Percentiles rank a stretch among this genome's conserved stretches.
These are phyloP conservation scores for Pachycephus smyrnensis DNA, from an alignment of 2,888 invertebrate genomes.

Conservation along the genomic window DNA sequence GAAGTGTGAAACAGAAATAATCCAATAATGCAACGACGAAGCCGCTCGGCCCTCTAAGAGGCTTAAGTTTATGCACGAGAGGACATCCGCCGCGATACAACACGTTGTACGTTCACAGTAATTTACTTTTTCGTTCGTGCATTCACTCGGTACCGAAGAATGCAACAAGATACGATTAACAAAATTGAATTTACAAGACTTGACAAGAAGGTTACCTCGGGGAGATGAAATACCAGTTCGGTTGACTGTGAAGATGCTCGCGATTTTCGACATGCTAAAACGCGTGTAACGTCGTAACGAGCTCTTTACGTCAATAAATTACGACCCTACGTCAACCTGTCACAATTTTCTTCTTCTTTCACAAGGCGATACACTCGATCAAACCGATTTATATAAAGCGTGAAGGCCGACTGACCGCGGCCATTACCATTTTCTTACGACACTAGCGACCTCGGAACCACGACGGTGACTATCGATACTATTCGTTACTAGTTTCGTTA, in stretches of 20 bases:
- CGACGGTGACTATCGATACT: not conserved
- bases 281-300: not conserved
- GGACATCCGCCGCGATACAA: not conserved
- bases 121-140: not conserved
- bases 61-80: slow-evolving; percentile 45
- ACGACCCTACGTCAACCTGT: not conserved
- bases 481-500: not conserved
- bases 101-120: not conserved
- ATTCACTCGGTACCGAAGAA: not conserved
- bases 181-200: not conserved
- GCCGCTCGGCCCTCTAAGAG: slow-evolving; percentile 46
- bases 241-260: not conserved
- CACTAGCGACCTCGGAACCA: not conserved
- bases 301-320: not conserved
- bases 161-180: not conserved
- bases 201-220: not conserved
- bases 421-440: not conserved
- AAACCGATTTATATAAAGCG: not conserved
- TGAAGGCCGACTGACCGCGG: not conserved
- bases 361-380: not conserved
- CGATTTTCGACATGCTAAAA: not conserved
- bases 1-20: slow-evolving; percentile 40
- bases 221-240: not conserved
- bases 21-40: slow-evolving; percentile 52
- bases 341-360: not conserved